These are phyloP conservation scores for Xerus rutilus DNA, from an alignment of 2,797 vertebrate genomes.

Conservation along the genomic window DNA sequence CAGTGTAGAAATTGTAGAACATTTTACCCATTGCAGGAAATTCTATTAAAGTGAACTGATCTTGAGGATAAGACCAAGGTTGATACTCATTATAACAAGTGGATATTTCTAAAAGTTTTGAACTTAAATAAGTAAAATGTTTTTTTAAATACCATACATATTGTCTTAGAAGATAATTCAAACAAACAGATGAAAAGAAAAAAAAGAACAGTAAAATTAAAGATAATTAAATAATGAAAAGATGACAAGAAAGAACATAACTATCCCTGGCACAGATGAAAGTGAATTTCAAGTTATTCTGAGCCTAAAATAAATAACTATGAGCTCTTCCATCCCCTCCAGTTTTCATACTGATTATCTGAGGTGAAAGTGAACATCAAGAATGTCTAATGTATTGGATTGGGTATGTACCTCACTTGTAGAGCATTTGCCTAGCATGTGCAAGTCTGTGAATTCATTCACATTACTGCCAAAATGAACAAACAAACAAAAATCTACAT, in stretches of 20 bases:
- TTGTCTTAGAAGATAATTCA: neutral
- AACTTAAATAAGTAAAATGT: neutral
- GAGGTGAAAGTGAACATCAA: neutral
- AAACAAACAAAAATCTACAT: too few species aligned
- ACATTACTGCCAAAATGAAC: too few species aligned
- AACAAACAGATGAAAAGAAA: neutral
- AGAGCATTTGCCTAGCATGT: too few species aligned
- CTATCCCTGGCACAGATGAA: neutral
- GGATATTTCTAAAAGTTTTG: neutral
- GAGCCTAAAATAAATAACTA: neutral
- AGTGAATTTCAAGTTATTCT: neutral
- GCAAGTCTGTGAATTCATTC: too few species aligned
- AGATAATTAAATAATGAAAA: neutral
- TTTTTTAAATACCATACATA: neutral
- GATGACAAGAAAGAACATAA: neutral
- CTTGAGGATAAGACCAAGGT: neutral
- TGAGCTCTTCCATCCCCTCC: neutral
- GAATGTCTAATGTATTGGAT: neutral
- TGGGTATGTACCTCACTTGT: too few species aligned
- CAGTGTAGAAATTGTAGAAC: neutral
- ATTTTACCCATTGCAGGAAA: neutral
- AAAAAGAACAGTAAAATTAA: neutral
- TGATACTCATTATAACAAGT: neutral
- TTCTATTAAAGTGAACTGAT: neutral
- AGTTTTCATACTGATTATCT: neutral